Percentiles rank a stretch among this genome's conserved stretches.
phyloP scores from a whole-genome alignment of 2,113 vertebrate species.

The Bubo bubo region DNA sequence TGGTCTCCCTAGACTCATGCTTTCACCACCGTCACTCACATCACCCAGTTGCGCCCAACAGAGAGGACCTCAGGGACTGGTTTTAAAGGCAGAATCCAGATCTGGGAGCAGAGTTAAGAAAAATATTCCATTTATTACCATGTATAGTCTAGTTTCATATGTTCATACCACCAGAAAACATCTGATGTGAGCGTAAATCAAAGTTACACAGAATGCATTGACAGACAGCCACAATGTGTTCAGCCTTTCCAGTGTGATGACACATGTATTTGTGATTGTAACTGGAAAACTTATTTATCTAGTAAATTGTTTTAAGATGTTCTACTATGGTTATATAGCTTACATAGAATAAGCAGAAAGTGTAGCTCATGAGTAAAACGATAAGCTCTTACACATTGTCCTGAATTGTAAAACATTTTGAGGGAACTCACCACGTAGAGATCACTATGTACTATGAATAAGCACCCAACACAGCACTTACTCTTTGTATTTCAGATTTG shows the following conservation, averaged over 20 bases:
- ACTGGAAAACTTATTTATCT: constrained; percentile 19
- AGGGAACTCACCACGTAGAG: constrained; percentile 19
- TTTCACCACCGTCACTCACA: fast-evolving
- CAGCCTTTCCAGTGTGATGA: neutral
- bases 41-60: neutral
- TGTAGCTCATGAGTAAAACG: constrained; percentile 61
- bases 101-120: neutral
- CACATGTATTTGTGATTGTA: neutral
- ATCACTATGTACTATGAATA: constrained; percentile 60
- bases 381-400: constrained; percentile 23
- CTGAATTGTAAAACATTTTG: constrained; percentile 41
- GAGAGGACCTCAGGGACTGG: neutral
- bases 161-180: neutral
- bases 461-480: constrained; percentile 6
- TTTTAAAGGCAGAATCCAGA: neutral
- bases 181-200: neutral
- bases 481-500: constrained; percentile 42
- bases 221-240: neutral
- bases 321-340: neutral
- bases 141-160: neutral
- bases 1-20: fast-evolving
- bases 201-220: neutral
- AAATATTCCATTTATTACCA: neutral
- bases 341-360: constrained; percentile 18
- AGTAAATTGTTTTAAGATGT: constrained; percentile 36